Evolutionary conservation across 2,888 invertebrate species (phyloP), one percentile per base, ranked within the genome.

Genomic region (Drosophila aldrichi): DNA sequence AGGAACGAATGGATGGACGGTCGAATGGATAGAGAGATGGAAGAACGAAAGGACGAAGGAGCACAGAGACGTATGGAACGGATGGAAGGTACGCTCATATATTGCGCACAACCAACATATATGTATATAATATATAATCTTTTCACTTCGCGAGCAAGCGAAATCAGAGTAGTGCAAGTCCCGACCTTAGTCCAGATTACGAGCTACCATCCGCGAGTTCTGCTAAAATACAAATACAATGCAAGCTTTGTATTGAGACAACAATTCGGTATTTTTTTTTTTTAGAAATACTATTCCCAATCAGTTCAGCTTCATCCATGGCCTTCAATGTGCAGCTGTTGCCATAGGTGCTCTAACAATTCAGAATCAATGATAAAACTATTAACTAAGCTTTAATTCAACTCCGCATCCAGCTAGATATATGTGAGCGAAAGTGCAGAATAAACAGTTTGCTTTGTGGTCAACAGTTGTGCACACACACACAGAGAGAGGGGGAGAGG

Each of bases 341-440:
- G 44, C 46, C 6, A 2, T 16, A 9, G 46, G n/a, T 32, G 29
- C 29, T 3, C 3, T 6, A 2, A 8, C 48, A 29, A 5, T 29
- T 6, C 5, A n/a, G 18, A 29, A 29, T 49, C 51, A 51, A 20
- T 36, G 22, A 36, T 22, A 36, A 36, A 36, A 20, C 51, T 22
- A 14, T 52, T 52, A 52, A 52, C 34, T 16, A 7, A 2, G 36
- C 51, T 36, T 22, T 51, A 51, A 51, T 51, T 36, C 36, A 14
- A 16, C 18, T 36, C 14, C 9, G 16, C 51, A 36, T 18, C 4
- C 34, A 20, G 51, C 32, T 32, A 3, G 34, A 51, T 18, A 7
- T 49, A 16, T 22, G 18, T 1, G 49, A 49, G 49, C 2, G n/a
- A 16, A 48, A 46, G 46, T 49, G 25, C 48, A 32, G 29, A n/a